A percentile compares a stretch with the other conserved stretches of the same genome.
These are phyloP conservation scores for Elgonia sp. DNA, from an alignment of 2,888 invertebrate species.

Conservation along the genomic window DNA sequence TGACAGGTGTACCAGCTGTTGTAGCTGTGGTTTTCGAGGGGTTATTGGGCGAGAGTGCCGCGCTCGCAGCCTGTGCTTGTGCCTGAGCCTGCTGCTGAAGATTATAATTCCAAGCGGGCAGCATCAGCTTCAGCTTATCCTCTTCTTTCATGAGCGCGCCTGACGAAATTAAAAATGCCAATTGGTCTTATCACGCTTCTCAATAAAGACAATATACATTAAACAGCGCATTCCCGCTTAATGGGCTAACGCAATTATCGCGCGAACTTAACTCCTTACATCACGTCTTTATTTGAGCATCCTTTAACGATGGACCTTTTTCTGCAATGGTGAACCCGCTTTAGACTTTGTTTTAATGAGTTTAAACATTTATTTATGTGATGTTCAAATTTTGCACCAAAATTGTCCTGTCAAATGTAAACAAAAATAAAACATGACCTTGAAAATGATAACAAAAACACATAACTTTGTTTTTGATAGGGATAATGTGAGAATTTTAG, in stretches of 20 bases:
- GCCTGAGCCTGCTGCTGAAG: conserved; percentile 89
- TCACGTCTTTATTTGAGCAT: conserved; percentile 15
- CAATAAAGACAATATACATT: conserved; percentile 51
- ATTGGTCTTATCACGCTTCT: conserved; percentile 78
- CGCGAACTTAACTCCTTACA: conserved; percentile 7
- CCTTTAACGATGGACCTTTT: conserved; percentile 2
- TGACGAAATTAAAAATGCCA: conserved; percentile 85
- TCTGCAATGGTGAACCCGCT: conserved; percentile 5
- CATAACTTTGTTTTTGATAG: too few species aligned
- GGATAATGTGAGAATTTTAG: too few species aligned
- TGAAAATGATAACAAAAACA: too few species aligned
- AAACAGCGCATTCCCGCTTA: conserved; percentile 25
- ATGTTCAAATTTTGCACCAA: too few species aligned
- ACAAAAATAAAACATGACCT: too few species aligned
- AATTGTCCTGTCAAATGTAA: too few species aligned
- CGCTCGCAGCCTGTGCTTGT: conserved; percentile 84
- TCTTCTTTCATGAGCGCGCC: conserved; percentile 92
- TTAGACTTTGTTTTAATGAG: not conserved
- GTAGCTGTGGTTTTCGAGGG: conserved; percentile 85
- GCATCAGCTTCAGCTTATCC: conserved; percentile 95
- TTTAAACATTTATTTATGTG: too few species aligned
- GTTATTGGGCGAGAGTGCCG: conserved; percentile 86
- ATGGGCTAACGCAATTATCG: conserved; percentile 23
- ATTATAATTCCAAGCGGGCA: conserved; percentile 96
- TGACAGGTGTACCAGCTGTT: conserved; percentile 84